phyloP scores from a whole-genome alignment of 2,888 invertebrate genomes.

The Steinernema carpocapsae region DNA sequence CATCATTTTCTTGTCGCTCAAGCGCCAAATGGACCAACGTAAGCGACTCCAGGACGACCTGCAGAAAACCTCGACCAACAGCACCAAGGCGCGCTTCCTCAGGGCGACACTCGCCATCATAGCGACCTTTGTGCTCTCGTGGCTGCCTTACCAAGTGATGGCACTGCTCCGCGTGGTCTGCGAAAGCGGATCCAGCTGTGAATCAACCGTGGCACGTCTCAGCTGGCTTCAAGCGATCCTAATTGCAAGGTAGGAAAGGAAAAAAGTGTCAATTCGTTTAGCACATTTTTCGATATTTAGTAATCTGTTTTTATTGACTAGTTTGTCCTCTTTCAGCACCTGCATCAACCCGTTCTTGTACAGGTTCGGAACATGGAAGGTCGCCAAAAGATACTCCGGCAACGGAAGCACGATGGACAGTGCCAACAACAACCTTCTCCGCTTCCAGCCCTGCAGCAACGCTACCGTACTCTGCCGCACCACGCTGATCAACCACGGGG shows the following conservation, averaged over 20 bases:
- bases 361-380: conserved; percentile 47
- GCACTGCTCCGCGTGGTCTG: conserved; percentile 60
- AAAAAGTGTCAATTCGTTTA: not conserved
- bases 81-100: conserved; percentile 57
- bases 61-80: conserved; percentile 42
- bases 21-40: conserved; percentile 49
- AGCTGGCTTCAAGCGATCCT: conserved; percentile 63
- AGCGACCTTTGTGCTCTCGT: conserved; percentile 59
- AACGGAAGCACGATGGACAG: conserved; percentile 31
- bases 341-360: conserved; percentile 60
- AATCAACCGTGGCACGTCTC: conserved; percentile 49
- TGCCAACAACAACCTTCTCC: conserved; percentile 25
- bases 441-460: conserved; percentile 13
- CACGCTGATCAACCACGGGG: conserved; percentile 12
- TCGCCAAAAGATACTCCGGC: conserved; percentile 9
- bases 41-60: conserved; percentile 46
- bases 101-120: conserved; percentile 60
- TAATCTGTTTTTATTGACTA: too few relatives aligned
- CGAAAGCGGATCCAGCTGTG: conserved; percentile 49
- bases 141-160: conserved; percentile 63
- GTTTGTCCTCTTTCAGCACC: conserved; percentile 46
- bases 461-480: conserved; percentile 32
- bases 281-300: not conserved
- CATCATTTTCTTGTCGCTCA: conserved; percentile 55
- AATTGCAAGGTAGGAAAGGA: conserved; percentile 56